Evolutionary conservation across 64 coral and sea anemone genomes (phyloP).

Genomic region (Montipora foliosa): DNA sequence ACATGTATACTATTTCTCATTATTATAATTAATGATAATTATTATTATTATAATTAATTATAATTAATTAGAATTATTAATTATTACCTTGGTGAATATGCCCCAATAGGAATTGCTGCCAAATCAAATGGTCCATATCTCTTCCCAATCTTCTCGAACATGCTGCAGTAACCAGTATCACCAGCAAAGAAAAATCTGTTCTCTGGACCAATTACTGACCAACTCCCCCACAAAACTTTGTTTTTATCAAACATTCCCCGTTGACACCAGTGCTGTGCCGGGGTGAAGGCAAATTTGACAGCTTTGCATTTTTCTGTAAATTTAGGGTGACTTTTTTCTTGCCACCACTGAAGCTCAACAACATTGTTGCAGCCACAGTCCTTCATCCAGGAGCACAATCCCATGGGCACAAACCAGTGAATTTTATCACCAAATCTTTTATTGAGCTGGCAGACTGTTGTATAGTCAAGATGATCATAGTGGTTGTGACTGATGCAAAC

Average conservation of each 20-base stretch:
- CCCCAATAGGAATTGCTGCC: no score
- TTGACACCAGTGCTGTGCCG: slow-evolving; percentile 72
- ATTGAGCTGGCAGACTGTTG: slow-evolving; percentile 50
- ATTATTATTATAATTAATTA: no score
- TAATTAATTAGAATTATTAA: no score
- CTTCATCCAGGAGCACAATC: slow-evolving; percentile 51
- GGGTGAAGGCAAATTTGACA: slow-evolving; percentile 60
- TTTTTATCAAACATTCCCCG: slow-evolving; percentile 54
- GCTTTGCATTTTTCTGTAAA: slow-evolving; percentile 29
- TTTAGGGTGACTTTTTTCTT: slow-evolving; percentile 26
- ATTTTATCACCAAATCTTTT: slow-evolving; percentile 52
- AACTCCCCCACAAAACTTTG: slow-evolving; percentile 70
- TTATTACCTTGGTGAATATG: no score
- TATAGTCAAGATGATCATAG: slow-evolving; percentile 76
- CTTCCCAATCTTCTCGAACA: slow-evolving; percentile 63
- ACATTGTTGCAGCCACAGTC: slow-evolving; percentile 72
- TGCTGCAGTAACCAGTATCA: slow-evolving; percentile 61
- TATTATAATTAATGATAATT: no score
- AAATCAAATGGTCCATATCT: slow-evolving; percentile 95
- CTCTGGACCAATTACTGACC: slow-evolving; percentile 60
- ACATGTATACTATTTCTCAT: no score
- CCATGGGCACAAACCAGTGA: slow-evolving; percentile 73
- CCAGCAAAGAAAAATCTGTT: slow-evolving; percentile 73
- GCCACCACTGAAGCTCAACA: slow-evolving; percentile 63
- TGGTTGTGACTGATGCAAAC: slow-evolving; percentile 73